phyloP scores from a whole-genome alignment of 2,113 vertebrate genomes.

The Osmerus eperlanus region DNA sequence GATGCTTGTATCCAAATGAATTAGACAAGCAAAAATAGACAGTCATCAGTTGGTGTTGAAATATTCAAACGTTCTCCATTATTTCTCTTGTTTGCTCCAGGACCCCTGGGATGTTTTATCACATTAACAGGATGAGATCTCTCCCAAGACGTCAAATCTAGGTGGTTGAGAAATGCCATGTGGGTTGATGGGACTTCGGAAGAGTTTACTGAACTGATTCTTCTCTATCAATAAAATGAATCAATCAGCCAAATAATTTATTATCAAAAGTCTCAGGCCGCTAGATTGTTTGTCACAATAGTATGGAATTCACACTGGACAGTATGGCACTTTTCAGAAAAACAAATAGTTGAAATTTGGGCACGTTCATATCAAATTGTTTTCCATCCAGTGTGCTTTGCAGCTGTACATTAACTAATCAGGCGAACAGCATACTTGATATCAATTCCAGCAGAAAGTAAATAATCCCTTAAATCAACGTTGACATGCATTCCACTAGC shows the following conservation, averaged over 20 bases:
- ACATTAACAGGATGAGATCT: constrained; percentile 3
- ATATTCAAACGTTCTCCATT: constrained; percentile 20
- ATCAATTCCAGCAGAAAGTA: constrained; percentile 27
- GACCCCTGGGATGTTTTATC: constrained; percentile 15
- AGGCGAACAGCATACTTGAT: constrained; percentile 34
- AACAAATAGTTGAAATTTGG: constrained; percentile 34
- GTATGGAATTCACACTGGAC: constrained; percentile 30
- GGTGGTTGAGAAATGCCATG: too few species aligned
- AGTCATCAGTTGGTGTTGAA: constrained; percentile 16
- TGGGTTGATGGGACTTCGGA: too few species aligned
- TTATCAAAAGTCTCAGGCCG: background rate
- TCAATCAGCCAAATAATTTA: too few species aligned
- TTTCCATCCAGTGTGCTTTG: constrained; percentile 47
- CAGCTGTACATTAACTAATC: constrained; percentile 32
- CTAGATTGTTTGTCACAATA: constrained; percentile 3
- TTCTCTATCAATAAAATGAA: too few species aligned
- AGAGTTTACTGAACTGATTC: too few species aligned
- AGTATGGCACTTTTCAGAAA: constrained; percentile 10
- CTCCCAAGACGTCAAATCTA: too few species aligned
- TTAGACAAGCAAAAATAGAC: constrained; percentile 31
- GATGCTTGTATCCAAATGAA: constrained; percentile 53
- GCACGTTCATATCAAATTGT: constrained; percentile 45
- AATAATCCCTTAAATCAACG: constrained; percentile 52
- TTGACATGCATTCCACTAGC: constrained; percentile 30
- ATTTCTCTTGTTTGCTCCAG: background rate